Evolutionary conservation across 2,113 vertebrate species (phyloP), one percentile per base, ranked within the genome.

Genomic region (Formicarius rufipectus): DNA sequence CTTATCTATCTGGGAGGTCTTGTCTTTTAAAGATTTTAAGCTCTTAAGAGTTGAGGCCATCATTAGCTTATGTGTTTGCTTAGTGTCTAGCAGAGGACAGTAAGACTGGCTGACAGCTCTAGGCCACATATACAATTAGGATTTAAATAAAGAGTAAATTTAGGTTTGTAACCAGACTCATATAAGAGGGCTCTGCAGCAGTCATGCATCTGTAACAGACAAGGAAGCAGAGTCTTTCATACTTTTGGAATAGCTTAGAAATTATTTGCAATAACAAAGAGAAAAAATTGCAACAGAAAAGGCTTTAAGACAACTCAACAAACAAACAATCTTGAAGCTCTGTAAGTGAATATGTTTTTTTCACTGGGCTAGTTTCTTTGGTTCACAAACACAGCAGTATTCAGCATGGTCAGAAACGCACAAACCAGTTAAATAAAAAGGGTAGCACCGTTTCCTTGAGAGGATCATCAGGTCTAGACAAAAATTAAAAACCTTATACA

Each of bases 51-150:
- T 12, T 4, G 87, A 95, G 79, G 75, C 88, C 91, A 77, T 94
- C 94, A 93, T 95, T 93, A 93, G 83, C 87, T 89, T 95, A 87
- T 84, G 53, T 96, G 93, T 97, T 96, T 96, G 85, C 82, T 93
- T 75, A 96, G 72, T 75, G 87, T 71, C 93, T 93, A 93, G 63
- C 68, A 68, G 22, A 80, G 52, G 50, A 92, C 69, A 72, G 53
- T 56, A 89, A 92, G 72, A 90, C 67, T 73, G 75, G 93, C 56
- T 95, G 95, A 97, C 90, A 95, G 93, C 93, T 97, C 87, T 88
- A 96, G 95, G 93, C 95, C 80, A 95, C 93, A 94, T 86, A 94
- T 67, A 95, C 92, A 96, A 97, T 97, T 94, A 96, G 85, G 92
- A 86, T 96, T 93, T 96, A 91, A 97, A 95, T 90, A 83, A 89